Conservation (phyloP, 1,140 invertebrate species). For the Drosophila quadrilineata region DNA sequence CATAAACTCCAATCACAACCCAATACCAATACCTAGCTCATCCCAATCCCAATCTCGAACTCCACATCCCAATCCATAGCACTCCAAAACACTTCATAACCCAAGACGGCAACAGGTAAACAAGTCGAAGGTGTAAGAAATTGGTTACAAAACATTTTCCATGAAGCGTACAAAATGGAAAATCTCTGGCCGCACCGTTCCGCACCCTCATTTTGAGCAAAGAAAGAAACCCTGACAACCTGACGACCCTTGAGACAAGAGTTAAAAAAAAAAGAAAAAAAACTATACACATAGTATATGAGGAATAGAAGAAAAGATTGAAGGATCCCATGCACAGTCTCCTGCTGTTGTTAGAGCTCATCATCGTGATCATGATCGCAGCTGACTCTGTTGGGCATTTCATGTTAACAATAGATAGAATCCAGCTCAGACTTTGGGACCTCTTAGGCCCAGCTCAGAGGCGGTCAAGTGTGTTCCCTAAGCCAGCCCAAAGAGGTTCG, state of each 20-base stretch:
- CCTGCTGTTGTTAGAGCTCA: conserved; percentile 52
- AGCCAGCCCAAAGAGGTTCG: conserved; percentile 18
- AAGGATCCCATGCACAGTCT: conserved; percentile 18
- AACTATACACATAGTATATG: no score
- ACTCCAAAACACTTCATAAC: conserved; percentile 1
- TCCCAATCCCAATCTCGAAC: neutral
- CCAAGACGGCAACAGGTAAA: conserved; percentile 65
- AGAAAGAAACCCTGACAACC: conserved; percentile 60
- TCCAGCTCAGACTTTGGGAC: neutral
- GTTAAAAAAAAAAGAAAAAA: conserved; percentile 35
- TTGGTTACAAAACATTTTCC: conserved; percentile 60
- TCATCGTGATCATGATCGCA: conserved; percentile 47
- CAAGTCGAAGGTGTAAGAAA: conserved; percentile 76
- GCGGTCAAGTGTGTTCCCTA: conserved; percentile 53
- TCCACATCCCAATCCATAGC: neutral
- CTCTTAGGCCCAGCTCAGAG: conserved; percentile 41
- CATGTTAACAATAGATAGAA: conserved; percentile 29
- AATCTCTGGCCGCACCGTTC: conserved; percentile 37
- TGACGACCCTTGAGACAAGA: conserved; percentile 35
- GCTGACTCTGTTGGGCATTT: conserved; percentile 31
- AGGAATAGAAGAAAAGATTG: no score
- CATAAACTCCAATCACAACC: no score
- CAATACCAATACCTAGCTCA: neutral
- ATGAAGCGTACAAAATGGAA: conserved; percentile 73
- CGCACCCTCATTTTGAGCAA: conserved; percentile 52